Evolutionary conservation across 2,888 invertebrate genomes (phyloP), one percentile per base, ranked within the genome.

Genomic region (Ormyrus pomaceus): DNA sequence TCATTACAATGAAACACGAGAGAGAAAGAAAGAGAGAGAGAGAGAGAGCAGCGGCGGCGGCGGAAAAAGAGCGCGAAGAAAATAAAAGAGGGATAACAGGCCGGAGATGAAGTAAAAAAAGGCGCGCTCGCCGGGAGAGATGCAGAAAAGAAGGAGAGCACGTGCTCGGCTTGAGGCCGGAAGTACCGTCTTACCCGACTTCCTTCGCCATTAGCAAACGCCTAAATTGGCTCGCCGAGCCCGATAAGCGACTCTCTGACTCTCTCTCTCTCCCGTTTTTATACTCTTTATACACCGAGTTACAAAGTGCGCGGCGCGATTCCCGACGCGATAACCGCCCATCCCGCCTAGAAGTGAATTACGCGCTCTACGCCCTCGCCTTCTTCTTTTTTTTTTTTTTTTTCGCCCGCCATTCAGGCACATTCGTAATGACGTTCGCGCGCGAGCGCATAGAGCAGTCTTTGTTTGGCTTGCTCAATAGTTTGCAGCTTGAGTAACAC

Each of bases 161-260:
- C 85, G 84, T 85, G 85, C 82, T 69, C 48, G n/a, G 79, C 77
- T 77, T 81, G 81, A 75, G 75, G 80, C 86, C 86, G 88, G 87
- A 88, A 86, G 84, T 84, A 81, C 84, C 82, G 85, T 86, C 86
- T 86, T 84, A 83, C 82, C 77, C 75, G 84, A 85, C 86, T 87
- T 87, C 87, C 87, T 84, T 84, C 84, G 83, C 84, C 85, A 85
- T 87, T 87, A 86, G 84, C 84, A 79, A 82, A 83, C 85, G 84
- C 83, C 83, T 82, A 83, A 86, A 85, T 86, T 83, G 83, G 84
- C 84, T 85, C 85, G 84, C 84, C 83, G 86, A 82, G 82, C 75
- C 75, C 79, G 87, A 85, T 86, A 86, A 86, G 82, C 85, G 46
- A 34, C 77, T 64, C 59, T 34, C 65, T 48, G 58, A 74, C 74